These are phyloP conservation scores for Helicoverpa zea DNA, from an alignment of 1,140 invertebrate genomes.

Conservation along the genomic window DNA sequence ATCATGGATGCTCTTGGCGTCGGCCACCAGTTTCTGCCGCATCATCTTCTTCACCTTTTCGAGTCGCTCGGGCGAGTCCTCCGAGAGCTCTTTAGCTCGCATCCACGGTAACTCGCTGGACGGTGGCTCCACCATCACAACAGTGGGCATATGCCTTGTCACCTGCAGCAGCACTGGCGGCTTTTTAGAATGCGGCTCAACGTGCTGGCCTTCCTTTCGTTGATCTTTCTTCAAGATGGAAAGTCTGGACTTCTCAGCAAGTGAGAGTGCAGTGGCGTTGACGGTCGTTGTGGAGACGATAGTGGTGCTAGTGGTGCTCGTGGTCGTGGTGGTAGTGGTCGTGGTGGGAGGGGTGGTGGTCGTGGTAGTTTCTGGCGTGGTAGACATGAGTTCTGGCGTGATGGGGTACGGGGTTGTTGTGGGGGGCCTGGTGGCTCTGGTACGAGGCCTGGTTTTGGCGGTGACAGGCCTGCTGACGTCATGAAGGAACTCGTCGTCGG, in stretches of 20 bases:
- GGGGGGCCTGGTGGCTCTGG: no score
- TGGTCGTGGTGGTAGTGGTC: constrained; percentile 6
- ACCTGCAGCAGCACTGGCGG: constrained; percentile 78
- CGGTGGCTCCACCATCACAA: constrained; percentile 72
- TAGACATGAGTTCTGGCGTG: not conserved
- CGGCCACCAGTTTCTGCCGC: constrained; percentile 70
- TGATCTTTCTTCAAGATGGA: constrained; percentile 75
- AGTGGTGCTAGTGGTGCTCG: constrained; percentile 17
- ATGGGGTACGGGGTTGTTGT: not conserved
- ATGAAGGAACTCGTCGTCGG: not conserved
- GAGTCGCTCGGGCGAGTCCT: constrained; percentile 66
- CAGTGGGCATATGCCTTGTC: constrained; percentile 66
- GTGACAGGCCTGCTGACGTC: no score
- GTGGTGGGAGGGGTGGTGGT: not conserved
- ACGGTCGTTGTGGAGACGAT: not conserved
- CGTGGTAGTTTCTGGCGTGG: not conserved
- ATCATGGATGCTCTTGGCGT: constrained; percentile 69
- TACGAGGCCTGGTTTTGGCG: no score
- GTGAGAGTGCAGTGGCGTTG: constrained; percentile 59
- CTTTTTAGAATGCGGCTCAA: constrained; percentile 61
- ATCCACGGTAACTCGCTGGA: constrained; percentile 51
- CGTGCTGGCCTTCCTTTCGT: constrained; percentile 64
- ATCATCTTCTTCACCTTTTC: constrained; percentile 70
- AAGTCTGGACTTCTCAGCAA: constrained; percentile 75
- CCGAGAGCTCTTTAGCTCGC: constrained; percentile 56